Conservation (phyloP, 2,888 invertebrate genomes). For the Drosophila yooni region DNA sequence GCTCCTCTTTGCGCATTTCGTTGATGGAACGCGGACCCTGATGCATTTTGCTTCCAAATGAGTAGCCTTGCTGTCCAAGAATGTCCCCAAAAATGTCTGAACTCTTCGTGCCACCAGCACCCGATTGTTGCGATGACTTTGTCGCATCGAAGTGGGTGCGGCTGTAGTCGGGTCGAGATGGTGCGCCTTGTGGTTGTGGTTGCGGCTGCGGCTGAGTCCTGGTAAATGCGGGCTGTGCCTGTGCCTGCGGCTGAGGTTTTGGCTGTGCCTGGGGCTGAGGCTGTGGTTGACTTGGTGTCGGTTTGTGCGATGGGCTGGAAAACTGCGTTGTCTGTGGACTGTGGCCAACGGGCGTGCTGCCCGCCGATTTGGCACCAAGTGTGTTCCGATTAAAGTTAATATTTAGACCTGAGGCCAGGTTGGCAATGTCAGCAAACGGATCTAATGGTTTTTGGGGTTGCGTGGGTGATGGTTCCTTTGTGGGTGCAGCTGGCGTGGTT, state of each 20-base stretch:
- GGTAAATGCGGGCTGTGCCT: constrained; percentile 33
- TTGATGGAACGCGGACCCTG: constrained; percentile 95
- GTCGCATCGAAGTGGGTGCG: constrained; percentile 89
- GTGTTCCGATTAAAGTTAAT: constrained; percentile 84
- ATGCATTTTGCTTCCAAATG: constrained; percentile 90
- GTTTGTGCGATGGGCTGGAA: constrained; percentile 84
- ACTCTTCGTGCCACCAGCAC: constrained; percentile 64
- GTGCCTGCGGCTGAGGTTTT: constrained; percentile 24
- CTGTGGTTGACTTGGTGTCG: constrained; percentile 72
- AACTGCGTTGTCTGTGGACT: constrained; percentile 84
- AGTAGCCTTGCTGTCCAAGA: constrained; percentile 95
- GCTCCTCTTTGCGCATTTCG: constrained; percentile 95
- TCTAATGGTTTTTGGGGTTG: constrained; percentile 85
- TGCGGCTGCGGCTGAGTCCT: constrained; percentile 42
- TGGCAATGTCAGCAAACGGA: constrained; percentile 91
- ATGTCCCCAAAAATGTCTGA: constrained; percentile 95
- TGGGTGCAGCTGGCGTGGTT: constrained; percentile 63
- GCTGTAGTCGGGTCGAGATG: constrained; percentile 86
- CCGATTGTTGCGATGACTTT: constrained; percentile 59
- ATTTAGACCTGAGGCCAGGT: constrained; percentile 84
- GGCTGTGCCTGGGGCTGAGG: constrained; percentile 74
- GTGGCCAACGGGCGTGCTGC: constrained; percentile 79
- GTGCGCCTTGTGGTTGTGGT: constrained; percentile 40
- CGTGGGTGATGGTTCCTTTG: constrained; percentile 86
- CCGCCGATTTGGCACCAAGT: constrained; percentile 79